Evolutionary conservation across 2,888 invertebrate species (phyloP).

Genomic region (Tipula lateralis): DNA sequence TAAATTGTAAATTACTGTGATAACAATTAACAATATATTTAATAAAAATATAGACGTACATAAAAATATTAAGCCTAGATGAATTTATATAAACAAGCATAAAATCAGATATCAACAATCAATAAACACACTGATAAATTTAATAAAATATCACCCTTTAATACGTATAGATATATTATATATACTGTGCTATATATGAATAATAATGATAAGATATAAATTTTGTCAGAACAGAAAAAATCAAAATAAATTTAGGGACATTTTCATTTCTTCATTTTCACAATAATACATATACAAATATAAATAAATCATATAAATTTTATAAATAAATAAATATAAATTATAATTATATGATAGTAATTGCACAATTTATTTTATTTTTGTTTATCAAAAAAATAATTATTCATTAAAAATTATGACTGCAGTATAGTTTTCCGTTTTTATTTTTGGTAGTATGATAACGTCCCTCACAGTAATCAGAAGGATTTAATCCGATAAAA

Average conservation of each 20-base stretch:
- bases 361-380: background rate
- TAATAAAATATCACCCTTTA: constrained; percentile 11
- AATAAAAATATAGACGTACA: background rate
- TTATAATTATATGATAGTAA: background rate
- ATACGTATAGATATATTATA: background rate
- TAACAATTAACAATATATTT: background rate
- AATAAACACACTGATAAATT: background rate
- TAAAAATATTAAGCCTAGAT: background rate
- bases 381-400: background rate
- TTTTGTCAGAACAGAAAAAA: background rate
- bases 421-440: background rate
- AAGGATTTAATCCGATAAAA: background rate
- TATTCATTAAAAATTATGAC: background rate
- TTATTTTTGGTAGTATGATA: background rate
- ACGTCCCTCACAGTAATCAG: background rate
- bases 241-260: background rate
- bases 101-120: background rate
- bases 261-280: constrained; percentile 9
- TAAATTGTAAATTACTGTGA: background rate
- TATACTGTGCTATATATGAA: background rate
- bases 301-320: background rate
- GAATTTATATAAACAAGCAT: background rate
- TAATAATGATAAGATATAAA: background rate
- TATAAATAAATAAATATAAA: background rate
- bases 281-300: background rate